A percentile compares a stretch with the other conserved stretches of the same genome.
phyloP scores from a whole-genome alignment of 2,113 vertebrate species.

The Indri indri region DNA sequence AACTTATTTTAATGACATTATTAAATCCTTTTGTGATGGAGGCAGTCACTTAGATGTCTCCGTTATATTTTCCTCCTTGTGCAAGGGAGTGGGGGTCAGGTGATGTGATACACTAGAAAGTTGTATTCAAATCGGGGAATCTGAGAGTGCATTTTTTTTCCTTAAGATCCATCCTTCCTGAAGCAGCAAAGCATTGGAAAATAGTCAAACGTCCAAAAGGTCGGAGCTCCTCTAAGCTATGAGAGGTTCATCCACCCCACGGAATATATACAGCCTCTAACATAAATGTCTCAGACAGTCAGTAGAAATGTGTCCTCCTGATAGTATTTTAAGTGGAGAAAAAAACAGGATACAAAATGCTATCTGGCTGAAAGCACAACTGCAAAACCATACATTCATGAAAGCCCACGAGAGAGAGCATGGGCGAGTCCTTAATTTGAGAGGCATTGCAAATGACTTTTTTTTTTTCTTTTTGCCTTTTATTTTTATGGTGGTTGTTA shows the following conservation, averaged over 20 bases:
- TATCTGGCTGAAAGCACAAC: not conserved
- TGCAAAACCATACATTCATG: not conserved
- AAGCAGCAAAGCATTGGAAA: not conserved
- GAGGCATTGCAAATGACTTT: not conserved
- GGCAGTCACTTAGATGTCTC: not conserved
- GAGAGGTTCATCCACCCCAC: not conserved
- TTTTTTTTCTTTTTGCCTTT: not conserved
- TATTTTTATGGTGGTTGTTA: slow-evolving; percentile 2
- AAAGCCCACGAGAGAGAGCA: not conserved
- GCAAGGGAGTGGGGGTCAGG: no score
- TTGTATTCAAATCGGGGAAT: not conserved
- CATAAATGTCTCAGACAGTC: not conserved
- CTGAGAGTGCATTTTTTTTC: not conserved
- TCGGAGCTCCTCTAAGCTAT: not conserved
- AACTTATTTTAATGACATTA: not conserved
- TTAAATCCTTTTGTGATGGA: not conserved
- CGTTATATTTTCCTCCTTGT: not conserved
- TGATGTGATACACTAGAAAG: rapidly evolving
- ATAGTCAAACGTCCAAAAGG: not conserved
- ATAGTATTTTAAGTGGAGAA: not conserved
- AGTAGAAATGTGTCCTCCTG: not conserved
- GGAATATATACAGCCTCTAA: not conserved
- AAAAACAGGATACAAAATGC: not conserved
- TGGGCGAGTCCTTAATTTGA: not conserved
- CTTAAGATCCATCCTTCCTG: not conserved